A percentile compares a stretch with the other conserved stretches of the same genome.
These are phyloP conservation scores for Chrysolina haemoptera DNA, from an alignment of 2,888 invertebrate genomes.

Conservation along the genomic window DNA sequence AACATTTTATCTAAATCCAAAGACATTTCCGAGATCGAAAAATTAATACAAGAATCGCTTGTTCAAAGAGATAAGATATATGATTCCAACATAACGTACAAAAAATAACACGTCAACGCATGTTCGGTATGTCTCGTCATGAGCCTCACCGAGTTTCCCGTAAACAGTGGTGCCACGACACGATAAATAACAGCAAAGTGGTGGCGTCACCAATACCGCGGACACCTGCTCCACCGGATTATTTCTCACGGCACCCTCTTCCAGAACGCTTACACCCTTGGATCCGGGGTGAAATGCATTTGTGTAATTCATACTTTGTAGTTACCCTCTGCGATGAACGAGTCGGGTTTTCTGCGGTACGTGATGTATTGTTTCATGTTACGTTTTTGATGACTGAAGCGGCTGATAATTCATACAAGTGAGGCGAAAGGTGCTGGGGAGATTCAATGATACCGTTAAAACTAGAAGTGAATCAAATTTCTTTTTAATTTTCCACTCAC, in stretches of 20 bases:
- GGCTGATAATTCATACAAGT: too few species aligned
- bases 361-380: slow-evolving; percentile 1
- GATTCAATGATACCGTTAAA: too few species aligned
- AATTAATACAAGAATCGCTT: too few species aligned
- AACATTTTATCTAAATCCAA: too few species aligned
- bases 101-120: too few species aligned
- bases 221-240: slow-evolving; percentile 51
- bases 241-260: slow-evolving; percentile 47
- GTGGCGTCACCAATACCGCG: slow-evolving; percentile 45
- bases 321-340: not conserved
- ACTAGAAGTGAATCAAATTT: not conserved
- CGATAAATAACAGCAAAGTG: slow-evolving; percentile 31
- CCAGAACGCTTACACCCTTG: slow-evolving; percentile 37
- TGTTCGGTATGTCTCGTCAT: not conserved
- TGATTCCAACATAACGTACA: too few species aligned
- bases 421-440: too few species aligned
- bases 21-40: too few species aligned
- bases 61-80: too few species aligned
- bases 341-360: not conserved
- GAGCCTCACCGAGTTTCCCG: slow-evolving; percentile 13
- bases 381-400: too few species aligned
- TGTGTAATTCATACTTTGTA: slow-evolving; percentile 36
- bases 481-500: too few species aligned
- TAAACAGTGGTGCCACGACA: slow-evolving; percentile 30
- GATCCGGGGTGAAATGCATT: slow-evolving; percentile 35